Conservation (phyloP, 2,797 vertebrate genomes). For the Leptoclinus maculatus region DNA sequence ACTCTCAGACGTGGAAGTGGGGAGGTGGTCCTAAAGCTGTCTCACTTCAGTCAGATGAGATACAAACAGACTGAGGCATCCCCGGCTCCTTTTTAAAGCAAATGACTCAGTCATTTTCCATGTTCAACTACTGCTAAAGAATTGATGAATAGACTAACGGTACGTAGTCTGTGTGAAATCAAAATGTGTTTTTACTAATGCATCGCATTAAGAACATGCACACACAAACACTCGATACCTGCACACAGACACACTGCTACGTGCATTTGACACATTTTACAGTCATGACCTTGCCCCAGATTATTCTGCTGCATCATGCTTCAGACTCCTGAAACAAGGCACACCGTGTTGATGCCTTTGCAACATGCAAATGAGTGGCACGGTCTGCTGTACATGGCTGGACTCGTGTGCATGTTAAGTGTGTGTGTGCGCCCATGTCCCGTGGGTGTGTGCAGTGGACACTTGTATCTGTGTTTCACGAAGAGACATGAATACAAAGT, state of each 20-base stretch:
- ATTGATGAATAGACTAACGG: conserved; percentile 52
- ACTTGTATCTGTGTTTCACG: conserved; percentile 4
- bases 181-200: conserved; percentile 51
- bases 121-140: conserved; percentile 52
- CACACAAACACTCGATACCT: neutral
- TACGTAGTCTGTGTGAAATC: conserved; percentile 42
- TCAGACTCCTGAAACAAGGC: conserved; percentile 14
- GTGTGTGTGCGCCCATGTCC: neutral
- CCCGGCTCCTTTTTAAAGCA: conserved; percentile 22
- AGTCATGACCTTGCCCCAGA: conserved; percentile 32
- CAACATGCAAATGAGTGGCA: conserved; percentile 20
- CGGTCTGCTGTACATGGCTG: neutral
- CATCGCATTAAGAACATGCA: conserved; percentile 27
- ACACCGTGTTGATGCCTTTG: conserved; percentile 4
- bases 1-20: neutral
- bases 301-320: conserved; percentile 72
- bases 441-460: neutral
- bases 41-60: conserved; percentile 23
- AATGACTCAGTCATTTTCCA: conserved; percentile 39
- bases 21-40: conserved; percentile 8
- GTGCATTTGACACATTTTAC: conserved; percentile 35
- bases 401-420: neutral
- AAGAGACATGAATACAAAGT: conserved; percentile 26
- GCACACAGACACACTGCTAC: conserved; percentile 16
- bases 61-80: conserved; percentile 17